Evolutionary conservation across 2,888 invertebrate species (phyloP).

Genomic region (Melinaea marsaeus): DNA sequence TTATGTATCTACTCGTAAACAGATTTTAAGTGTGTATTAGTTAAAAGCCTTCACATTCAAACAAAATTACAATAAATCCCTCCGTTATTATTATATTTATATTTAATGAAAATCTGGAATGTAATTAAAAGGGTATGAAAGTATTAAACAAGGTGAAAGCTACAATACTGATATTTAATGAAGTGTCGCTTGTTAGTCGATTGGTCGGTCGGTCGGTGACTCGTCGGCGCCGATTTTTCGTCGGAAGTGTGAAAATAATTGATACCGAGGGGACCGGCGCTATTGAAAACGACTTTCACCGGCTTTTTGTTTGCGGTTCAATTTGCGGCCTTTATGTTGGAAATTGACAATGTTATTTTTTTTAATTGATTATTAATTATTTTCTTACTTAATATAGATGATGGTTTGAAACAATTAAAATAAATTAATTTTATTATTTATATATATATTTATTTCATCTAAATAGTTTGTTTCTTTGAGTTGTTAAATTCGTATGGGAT

Average conservation of each 20-base stretch:
- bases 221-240: constrained; percentile 56
- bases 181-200: constrained; percentile 47
- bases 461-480: no score
- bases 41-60: no score
- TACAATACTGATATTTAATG: constrained; percentile 46
- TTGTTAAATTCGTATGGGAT: no score
- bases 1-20: no score
- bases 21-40: no score
- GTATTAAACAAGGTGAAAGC: constrained; percentile 1
- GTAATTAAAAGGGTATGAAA: constrained; percentile 6
- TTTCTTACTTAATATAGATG: background rate
- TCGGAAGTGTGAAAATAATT: constrained; percentile 68
- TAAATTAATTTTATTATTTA: no score
- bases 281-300: constrained; percentile 39
- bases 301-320: constrained; percentile 21
- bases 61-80: no score
- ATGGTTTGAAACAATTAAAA: background rate
- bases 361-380: background rate
- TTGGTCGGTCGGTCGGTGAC: constrained; percentile 36
- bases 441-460: no score
- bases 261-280: constrained; percentile 49
- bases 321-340: constrained; percentile 14
- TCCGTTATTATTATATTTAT: no score
- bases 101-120: constrained; percentile 1
- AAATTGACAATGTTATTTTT: constrained; percentile 1